Conservation (phyloP, 2,888 invertebrate species). For the Drosophila suboccidentalis region DNA sequence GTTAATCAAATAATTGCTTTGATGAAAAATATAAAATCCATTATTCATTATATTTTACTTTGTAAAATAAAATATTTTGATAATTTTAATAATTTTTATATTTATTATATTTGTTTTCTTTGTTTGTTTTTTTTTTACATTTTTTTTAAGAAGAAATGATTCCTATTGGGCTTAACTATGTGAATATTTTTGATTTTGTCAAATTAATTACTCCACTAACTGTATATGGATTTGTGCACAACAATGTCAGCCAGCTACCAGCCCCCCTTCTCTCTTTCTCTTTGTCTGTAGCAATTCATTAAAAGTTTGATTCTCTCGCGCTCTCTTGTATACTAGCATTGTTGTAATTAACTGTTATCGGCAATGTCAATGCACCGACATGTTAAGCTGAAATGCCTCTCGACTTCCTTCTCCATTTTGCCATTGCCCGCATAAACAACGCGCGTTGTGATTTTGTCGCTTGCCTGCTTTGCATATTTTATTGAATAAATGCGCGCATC, state of each 20-base stretch:
- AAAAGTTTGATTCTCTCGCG: conserved; percentile 3
- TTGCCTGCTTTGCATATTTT: conserved; percentile 68
- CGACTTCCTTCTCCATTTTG: conserved; percentile 36
- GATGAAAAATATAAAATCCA: too few relatives aligned
- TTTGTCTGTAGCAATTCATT: conserved; percentile 8
- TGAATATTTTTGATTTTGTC: not conserved
- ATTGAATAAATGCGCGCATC: conserved; percentile 65
- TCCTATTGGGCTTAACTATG: not conserved
- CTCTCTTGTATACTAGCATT: conserved; percentile 23
- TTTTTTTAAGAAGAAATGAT: not conserved
- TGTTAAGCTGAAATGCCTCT: conserved; percentile 41
- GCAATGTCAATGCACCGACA: conserved; percentile 66
- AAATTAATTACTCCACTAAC: not conserved
- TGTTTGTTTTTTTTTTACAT: not conserved
- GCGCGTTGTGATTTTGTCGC: conserved; percentile 37
- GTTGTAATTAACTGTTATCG: conserved; percentile 60
- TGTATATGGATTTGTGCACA: conserved; percentile 9
- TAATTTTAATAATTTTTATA: not conserved
- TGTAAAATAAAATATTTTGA: not conserved
- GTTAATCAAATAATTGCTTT: not conserved
- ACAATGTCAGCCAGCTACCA: not conserved
- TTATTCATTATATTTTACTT: not conserved
- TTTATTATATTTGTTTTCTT: too few relatives aligned
- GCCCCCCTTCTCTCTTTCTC: not conserved
- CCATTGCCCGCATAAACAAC: conserved; percentile 37